phyloP scores from a whole-genome alignment of 2,797 vertebrate species.

The Parauchenoglanis ngamensis region DNA sequence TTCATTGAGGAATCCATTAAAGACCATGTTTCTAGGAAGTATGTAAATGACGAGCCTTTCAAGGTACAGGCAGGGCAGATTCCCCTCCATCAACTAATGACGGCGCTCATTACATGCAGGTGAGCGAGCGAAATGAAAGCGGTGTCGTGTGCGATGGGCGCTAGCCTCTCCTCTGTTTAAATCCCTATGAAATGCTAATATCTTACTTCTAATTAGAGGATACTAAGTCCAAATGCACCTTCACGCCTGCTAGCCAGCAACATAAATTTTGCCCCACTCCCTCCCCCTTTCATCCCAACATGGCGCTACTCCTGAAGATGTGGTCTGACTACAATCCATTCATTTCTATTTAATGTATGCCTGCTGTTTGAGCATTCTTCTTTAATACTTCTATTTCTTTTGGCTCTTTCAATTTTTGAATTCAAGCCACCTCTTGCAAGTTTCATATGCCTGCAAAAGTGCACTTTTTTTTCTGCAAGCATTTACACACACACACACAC shows the following conservation, averaged over 20 bases:
- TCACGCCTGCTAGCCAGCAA: conserved; percentile 77
- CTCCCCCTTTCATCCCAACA: conserved; percentile 50
- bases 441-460: conserved; percentile 60
- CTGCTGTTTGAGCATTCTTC: conserved; percentile 48
- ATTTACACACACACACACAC: conserved; percentile 8
- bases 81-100: conserved; percentile 99
- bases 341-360: conserved; percentile 78
- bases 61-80: conserved; percentile 94
- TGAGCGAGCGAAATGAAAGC: conserved; percentile 95
- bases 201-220: conserved; percentile 99
- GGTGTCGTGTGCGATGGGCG: conserved; percentile 80
- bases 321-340: conserved; percentile 74
- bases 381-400: conserved; percentile 33
- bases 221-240: conserved; percentile 92
- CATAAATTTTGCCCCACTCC: conserved; percentile 70
- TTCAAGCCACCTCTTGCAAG: conserved; percentile 57
- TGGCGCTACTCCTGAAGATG: conserved; percentile 70
- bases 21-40: conserved; percentile 89
- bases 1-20: conserved; percentile 98
- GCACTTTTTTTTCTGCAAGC: conserved; percentile 40
- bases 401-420: conserved; percentile 41
- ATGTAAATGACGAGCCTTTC: conserved; percentile 98
- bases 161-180: conserved; percentile 91
- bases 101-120: conserved; percentile 96
- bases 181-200: conserved; percentile 99